These are phyloP conservation scores for Bos taurus DNA, from an alignment of 2,113 vertebrate genomes.

Conservation along the genomic window DNA sequence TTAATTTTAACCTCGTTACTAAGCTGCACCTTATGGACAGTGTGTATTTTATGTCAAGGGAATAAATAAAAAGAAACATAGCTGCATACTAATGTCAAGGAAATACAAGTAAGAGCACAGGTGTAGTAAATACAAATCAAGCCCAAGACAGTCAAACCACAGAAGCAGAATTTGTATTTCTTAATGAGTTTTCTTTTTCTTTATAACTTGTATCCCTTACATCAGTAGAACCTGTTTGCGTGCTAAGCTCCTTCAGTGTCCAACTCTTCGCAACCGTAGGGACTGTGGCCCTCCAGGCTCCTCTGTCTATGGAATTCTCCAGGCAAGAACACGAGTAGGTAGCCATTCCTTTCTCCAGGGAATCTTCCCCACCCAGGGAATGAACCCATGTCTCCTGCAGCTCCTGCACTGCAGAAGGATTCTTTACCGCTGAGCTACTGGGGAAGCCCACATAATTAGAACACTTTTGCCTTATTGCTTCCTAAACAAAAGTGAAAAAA, in stretches of 20 bases:
- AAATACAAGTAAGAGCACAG: neutral
- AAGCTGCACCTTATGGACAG: neutral
- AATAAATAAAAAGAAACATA: slow-evolving; percentile 37
- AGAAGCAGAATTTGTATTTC: slow-evolving; percentile 36
- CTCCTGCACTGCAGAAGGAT: neutral
- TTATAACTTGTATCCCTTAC: neutral
- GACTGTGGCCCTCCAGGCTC: neutral
- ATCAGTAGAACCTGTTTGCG: accelerated
- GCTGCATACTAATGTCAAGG: neutral
- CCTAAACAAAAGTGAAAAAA: neutral
- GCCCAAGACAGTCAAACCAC: slow-evolving; percentile 19
- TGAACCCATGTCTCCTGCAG: neutral
- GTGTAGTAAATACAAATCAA: neutral
- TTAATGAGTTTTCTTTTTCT: slow-evolving; percentile 7
- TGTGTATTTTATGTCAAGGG: neutral
- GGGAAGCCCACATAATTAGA: neutral
- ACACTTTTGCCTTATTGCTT: neutral
- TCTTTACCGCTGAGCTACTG: neutral
- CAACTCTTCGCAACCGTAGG: accelerated
- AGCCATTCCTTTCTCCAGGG: neutral
- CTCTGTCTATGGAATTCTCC: neutral
- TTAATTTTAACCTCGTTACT: neutral
- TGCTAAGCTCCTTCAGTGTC: neutral
- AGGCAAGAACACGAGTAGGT: neutral
- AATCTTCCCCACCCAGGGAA: neutral